Conservation (phyloP, 2,113 vertebrate species). For the Australoheros scitulus region DNA sequence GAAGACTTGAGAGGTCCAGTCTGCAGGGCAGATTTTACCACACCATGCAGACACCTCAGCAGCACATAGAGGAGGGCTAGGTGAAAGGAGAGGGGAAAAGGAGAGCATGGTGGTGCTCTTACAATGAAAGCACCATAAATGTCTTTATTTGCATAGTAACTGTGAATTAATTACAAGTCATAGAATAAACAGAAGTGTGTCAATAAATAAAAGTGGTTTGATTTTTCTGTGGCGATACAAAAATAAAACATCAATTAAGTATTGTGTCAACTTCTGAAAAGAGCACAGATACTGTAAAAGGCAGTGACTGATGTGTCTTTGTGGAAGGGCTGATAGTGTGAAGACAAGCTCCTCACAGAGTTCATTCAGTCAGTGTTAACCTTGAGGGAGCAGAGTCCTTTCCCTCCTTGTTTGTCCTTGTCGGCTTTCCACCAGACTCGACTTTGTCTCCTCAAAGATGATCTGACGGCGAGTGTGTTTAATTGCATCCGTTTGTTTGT, state of each 20-base stretch:
- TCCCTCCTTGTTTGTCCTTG: slow-evolving; percentile 61
- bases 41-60: slow-evolving; percentile 72
- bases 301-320: slow-evolving; percentile 1
- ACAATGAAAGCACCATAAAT: neutral
- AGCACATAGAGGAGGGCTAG: slow-evolving; percentile 51
- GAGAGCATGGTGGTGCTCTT: neutral
- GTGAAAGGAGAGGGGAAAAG: slow-evolving; percentile 1
- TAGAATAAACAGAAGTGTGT: neutral
- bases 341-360: slow-evolving; percentile 30
- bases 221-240: neutral
- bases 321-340: slow-evolving; percentile 22
- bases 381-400: slow-evolving; percentile 50
- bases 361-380: slow-evolving; percentile 44
- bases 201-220: neutral
- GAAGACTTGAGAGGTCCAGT: slow-evolving; percentile 81
- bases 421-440: slow-evolving; percentile 43
- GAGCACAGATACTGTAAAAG: neutral
- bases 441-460: slow-evolving; percentile 71
- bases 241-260: slow-evolving; percentile 17
- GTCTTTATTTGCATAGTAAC: slow-evolving; percentile 41
- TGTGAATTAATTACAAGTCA: slow-evolving; percentile 16
- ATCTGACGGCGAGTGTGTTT: slow-evolving; percentile 71
- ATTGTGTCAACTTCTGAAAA: slow-evolving; percentile 1
- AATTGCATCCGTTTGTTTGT: slow-evolving; percentile 79
- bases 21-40: slow-evolving; percentile 84